Evolutionary conservation across 2,113 vertebrate genomes (phyloP).

Genomic region (Megaptera novaeangliae): DNA sequence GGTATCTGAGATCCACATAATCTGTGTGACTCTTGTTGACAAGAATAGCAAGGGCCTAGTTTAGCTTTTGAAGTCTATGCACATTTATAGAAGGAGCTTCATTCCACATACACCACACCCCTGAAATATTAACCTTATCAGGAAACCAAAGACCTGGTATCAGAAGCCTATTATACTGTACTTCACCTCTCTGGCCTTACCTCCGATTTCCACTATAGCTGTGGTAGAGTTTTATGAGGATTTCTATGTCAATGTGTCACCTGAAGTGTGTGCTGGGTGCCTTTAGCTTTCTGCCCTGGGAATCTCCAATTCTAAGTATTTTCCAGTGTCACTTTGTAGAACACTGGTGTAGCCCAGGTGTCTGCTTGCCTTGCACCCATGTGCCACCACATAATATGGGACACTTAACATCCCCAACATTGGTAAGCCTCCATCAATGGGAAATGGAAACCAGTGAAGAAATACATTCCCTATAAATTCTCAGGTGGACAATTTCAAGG

Average conservation of each 20-base stretch:
- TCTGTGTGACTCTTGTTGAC: neutral
- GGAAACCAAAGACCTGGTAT: neutral
- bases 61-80: neutral
- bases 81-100: neutral
- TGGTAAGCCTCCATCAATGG: neutral
- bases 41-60: neutral
- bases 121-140: neutral
- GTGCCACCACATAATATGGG: neutral
- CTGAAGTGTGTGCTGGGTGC: neutral
- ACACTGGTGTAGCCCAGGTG: neutral
- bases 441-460: neutral
- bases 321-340: neutral
- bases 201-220: neutral
- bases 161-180: neutral
- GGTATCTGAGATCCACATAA: neutral
- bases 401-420: neutral
- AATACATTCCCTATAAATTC: neutral
- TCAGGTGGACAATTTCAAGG: neutral
- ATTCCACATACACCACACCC: neutral
- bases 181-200: neutral
- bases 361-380: neutral
- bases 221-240: neutral
- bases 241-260: neutral
- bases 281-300: neutral
- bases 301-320: neutral